Evolutionary conservation across 1,140 invertebrate genomes (phyloP).

Genomic region (Metopolophium dirhodum): DNA sequence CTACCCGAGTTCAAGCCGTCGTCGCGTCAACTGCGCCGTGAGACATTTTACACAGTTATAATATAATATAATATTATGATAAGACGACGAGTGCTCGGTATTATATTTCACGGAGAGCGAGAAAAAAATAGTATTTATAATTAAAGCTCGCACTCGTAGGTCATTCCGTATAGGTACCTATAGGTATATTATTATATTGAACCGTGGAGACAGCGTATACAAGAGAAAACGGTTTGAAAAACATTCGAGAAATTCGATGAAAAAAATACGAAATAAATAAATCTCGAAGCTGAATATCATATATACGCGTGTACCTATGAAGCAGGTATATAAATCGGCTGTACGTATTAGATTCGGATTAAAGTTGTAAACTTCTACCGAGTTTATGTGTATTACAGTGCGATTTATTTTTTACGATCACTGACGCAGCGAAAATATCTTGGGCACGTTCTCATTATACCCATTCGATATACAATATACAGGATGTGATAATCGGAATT

Average conservation of each 20-base stretch:
- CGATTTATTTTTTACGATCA: background rate
- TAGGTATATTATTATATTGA: background rate
- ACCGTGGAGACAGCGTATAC: background rate
- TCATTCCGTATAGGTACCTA: background rate
- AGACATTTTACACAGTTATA: background rate
- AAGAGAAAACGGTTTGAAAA: background rate
- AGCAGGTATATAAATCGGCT: background rate
- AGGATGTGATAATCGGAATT: background rate
- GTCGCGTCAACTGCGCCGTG: background rate
- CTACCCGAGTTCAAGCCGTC: background rate
- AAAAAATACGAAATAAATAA: background rate
- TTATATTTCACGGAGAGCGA: background rate
- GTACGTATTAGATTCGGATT: conserved; percentile 1
- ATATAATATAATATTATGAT: background rate
- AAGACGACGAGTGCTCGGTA: background rate
- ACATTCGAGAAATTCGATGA: background rate
- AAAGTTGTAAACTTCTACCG: background rate
- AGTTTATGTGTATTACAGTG: background rate
- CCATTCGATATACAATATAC: background rate
- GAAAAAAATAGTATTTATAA: background rate
- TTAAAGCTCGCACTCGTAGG: background rate
- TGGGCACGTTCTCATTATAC: background rate
- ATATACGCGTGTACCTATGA: background rate
- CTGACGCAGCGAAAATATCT: background rate
- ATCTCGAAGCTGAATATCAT: background rate